phyloP scores from a whole-genome alignment of 2,888 invertebrate genomes.

The Thereva nobilitata region DNA sequence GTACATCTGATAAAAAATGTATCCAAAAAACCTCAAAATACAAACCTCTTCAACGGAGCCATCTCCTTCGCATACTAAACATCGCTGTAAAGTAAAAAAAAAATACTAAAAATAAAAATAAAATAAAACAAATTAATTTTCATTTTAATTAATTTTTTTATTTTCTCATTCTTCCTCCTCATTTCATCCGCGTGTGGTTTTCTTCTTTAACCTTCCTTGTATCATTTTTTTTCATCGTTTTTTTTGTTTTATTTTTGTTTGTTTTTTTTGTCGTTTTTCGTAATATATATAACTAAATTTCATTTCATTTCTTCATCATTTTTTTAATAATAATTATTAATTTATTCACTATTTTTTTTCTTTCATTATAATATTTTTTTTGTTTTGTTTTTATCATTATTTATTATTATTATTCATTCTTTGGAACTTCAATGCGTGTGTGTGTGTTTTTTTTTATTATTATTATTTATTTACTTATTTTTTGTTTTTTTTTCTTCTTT shows the following conservation, averaged over 20 bases:
- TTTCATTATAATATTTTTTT: too few species aligned
- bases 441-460: background rate
- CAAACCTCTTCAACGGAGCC: background rate
- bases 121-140: slow-evolving; percentile 25
- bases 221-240: slow-evolving; percentile 9
- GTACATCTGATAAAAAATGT: too few species aligned
- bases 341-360: slow-evolving; percentile 23
- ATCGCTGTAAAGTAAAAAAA: background rate
- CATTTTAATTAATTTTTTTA: slow-evolving; percentile 26
- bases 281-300: slow-evolving; percentile 28
- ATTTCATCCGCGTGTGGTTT: slow-evolving; percentile 15
- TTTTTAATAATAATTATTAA: slow-evolving; percentile 32
- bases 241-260: background rate
- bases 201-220: background rate
- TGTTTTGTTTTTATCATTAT: background rate
- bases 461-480: background rate
- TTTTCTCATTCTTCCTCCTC: slow-evolving; percentile 6
- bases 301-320: slow-evolving; percentile 3
- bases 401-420: slow-evolving; percentile 29
- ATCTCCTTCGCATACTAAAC: background rate
- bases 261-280: slow-evolving; percentile 15
- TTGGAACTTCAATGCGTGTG: slow-evolving; percentile 30
- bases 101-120: background rate
- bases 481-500: background rate
- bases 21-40: too few species aligned